phyloP scores from a whole-genome alignment of 2,888 invertebrate species.

The Slavum lentiscoides region DNA sequence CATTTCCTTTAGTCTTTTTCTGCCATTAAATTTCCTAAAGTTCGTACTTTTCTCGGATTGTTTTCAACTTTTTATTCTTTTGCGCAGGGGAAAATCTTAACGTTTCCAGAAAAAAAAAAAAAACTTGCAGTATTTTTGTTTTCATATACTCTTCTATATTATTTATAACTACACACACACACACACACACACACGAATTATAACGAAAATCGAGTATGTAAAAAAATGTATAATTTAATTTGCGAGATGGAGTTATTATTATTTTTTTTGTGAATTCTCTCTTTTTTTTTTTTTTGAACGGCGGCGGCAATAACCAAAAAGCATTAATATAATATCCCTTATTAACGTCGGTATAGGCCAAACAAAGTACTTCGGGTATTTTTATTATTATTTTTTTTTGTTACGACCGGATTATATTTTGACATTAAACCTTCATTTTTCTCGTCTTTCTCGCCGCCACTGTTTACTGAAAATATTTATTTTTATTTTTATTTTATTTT shows the following conservation, averaged over 20 bases:
- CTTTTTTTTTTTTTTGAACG: too few species aligned
- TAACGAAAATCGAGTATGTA: slow-evolving; percentile 17
- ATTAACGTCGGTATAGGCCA: slow-evolving; percentile 44
- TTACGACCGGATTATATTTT: not conserved
- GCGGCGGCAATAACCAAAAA: slow-evolving; percentile 9
- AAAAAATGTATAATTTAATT: slow-evolving; percentile 18
- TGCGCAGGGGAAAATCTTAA: too few species aligned
- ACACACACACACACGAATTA: not conserved
- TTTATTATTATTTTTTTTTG: not conserved
- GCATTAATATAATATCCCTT: slow-evolving; percentile 46
- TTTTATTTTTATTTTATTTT: too few species aligned
- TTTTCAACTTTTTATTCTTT: not conserved
- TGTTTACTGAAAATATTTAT: not conserved
- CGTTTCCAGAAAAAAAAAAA: not conserved
- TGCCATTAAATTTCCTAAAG: too few species aligned
- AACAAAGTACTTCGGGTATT: slow-evolving; percentile 33
- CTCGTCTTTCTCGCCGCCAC: too few species aligned
- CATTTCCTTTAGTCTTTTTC: too few species aligned
- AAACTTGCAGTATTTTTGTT: not conserved
- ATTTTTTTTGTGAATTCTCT: not conserved
- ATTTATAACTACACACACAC: not conserved
- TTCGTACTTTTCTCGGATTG: not conserved
- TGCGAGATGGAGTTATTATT: not conserved
- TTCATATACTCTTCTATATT: not conserved
- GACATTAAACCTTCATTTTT: too few species aligned